These are phyloP conservation scores for Aproaerema taeniolella DNA, from an alignment of 2,888 invertebrate species.

Conservation along the genomic window DNA sequence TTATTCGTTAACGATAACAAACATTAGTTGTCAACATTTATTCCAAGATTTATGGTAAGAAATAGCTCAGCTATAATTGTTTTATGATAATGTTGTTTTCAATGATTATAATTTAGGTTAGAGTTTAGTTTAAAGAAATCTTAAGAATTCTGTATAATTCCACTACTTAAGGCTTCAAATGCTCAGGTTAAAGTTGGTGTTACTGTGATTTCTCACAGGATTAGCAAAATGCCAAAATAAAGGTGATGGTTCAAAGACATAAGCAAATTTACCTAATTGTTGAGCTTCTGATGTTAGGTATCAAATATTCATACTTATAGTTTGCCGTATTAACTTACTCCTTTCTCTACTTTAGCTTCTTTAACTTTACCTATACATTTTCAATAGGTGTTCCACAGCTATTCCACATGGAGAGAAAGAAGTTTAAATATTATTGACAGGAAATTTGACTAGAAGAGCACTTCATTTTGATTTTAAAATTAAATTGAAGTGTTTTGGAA, in stretches of 20 bases:
- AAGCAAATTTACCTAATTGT: constrained; percentile 16
- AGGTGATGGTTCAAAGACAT: constrained; percentile 25
- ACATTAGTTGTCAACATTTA: constrained; percentile 2
- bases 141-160: too few species aligned
- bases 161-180: background rate
- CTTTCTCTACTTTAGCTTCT: too few species aligned
- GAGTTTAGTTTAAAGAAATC: background rate
- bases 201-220: constrained; percentile 21
- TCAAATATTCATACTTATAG: background rate
- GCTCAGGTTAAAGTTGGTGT: constrained; percentile 29
- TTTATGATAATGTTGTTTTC: constrained; percentile 6
- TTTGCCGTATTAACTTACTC: too few species aligned
- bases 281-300: constrained; percentile 23
- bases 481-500: too few species aligned
- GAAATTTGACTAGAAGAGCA: too few species aligned
- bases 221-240: constrained; percentile 24
- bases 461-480: too few species aligned
- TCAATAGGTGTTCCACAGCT: too few species aligned
- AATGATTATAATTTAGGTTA: constrained; percentile 5
- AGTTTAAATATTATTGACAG: too few species aligned
- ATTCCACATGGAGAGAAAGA: too few species aligned
- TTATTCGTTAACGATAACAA: constrained; percentile 2
- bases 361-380: too few species aligned
- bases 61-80: constrained; percentile 7
- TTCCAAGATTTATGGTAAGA: constrained; percentile 11